These are phyloP conservation scores for Hyperoodon ampullatus DNA, from an alignment of 2,113 vertebrate genomes.

Conservation along the genomic window DNA sequence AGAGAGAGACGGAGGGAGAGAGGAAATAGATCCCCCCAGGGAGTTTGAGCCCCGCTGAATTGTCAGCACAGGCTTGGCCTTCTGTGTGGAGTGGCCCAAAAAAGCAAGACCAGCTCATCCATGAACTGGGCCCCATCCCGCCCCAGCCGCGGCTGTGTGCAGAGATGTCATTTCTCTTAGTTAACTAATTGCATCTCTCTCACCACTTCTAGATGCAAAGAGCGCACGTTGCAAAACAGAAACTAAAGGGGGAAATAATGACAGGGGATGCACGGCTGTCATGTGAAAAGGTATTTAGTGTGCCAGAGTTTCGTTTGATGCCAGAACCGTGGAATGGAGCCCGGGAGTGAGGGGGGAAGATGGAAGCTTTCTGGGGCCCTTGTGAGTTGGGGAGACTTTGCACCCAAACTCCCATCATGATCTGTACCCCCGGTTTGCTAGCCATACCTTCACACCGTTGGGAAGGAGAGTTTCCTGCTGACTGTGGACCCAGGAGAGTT, in stretches of 20 bases:
- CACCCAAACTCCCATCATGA: slow-evolving; percentile 16
- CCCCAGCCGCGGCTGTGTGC: slow-evolving; percentile 51
- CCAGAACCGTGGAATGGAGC: background rate
- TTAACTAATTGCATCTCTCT: slow-evolving; percentile 70
- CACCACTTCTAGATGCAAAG: slow-evolving; percentile 40
- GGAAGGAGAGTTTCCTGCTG: background rate
- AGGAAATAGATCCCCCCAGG: slow-evolving; percentile 63
- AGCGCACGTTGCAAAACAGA: slow-evolving; percentile 60
- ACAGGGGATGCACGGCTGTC: slow-evolving; percentile 78
- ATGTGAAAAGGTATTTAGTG: background rate
- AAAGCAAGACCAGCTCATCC: slow-evolving; percentile 56
- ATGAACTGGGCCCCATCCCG: slow-evolving; percentile 41
- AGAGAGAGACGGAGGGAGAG: slow-evolving; percentile 43
- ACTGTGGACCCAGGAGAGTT: background rate
- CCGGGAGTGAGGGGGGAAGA: background rate
- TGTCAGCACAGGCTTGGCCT: slow-evolving; percentile 74
- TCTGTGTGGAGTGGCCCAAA: slow-evolving; percentile 72
- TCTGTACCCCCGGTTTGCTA: background rate
- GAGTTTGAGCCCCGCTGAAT: slow-evolving; percentile 78
- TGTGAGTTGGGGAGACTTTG: background rate
- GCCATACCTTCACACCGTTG: fast-evolving
- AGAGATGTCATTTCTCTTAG: slow-evolving; percentile 74
- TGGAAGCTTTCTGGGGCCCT: background rate
- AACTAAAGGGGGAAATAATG: slow-evolving; percentile 79
- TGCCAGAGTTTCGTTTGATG: slow-evolving; percentile 48